Percentiles rank a stretch among this genome's conserved stretches.
Evolutionary conservation across 2,113 vertebrate genomes (phyloP).

Genomic region (Thalassoma bifasciatum): DNA sequence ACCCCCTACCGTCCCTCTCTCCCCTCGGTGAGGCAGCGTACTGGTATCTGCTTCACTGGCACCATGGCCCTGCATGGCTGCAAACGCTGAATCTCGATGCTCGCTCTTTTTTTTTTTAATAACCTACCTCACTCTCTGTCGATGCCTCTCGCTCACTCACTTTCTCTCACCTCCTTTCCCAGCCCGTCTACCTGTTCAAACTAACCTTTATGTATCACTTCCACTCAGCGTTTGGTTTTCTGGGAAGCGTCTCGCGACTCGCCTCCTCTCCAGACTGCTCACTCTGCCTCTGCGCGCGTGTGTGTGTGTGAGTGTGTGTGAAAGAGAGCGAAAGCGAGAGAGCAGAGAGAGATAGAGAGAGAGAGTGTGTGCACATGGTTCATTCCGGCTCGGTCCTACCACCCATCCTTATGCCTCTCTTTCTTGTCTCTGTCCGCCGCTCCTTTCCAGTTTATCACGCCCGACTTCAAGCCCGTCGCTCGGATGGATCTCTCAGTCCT

Average conservation of each 20-base stretch:
- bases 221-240: constrained; percentile 42
- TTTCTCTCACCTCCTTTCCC: constrained; percentile 9
- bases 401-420: constrained; percentile 59
- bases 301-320: neutral
- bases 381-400: constrained; percentile 64
- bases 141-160: constrained; percentile 7
- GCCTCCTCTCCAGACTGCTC: constrained; percentile 35
- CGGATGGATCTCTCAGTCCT: constrained; percentile 4
- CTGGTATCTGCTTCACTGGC: constrained; percentile 81
- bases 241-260: constrained; percentile 31
- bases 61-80: constrained; percentile 65
- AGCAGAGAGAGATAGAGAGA: constrained; percentile 54
- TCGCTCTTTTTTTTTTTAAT: constrained; percentile 14
- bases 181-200: constrained; percentile 31
- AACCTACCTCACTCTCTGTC: constrained; percentile 15
- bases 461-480: constrained; percentile 15
- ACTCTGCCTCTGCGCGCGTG: neutral
- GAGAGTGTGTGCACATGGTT: constrained; percentile 71
- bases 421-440: constrained; percentile 27
- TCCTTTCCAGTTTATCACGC: constrained; percentile 25
- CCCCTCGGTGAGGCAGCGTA: constrained; percentile 78
- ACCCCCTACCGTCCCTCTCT: constrained; percentile 15
- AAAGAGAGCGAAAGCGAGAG: constrained; percentile 5
- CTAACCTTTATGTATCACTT: constrained; percentile 23
- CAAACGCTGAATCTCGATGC: constrained; percentile 50